Base-by-base conservation (phyloP, 2,797 vertebrate species). In the Geotrypetes seraphini region DNA sequence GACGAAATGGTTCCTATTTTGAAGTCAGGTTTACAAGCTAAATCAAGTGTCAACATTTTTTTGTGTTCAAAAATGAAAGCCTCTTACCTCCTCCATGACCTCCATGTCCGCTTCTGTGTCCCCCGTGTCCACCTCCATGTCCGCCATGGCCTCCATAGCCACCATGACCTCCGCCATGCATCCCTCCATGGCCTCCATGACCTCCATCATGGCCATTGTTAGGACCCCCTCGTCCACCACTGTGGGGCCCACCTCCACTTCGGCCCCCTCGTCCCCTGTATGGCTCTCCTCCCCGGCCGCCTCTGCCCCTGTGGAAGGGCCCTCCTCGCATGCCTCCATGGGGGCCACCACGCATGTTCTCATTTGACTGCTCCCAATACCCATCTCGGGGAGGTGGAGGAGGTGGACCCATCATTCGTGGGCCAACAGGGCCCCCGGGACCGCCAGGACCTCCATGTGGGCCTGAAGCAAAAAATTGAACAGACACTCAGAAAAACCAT, bases 321-420 rank as follows among this genome's bases (percentile, higher is more conserved):
- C 63, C 74, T 1, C 73, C 86, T 5, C 86, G 72, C 40, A 81
- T 73, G 6, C 47, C 50, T 25, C 44, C 49, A 10, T 64, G 56
- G 4, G 63, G 70, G 10, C 69, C 68, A 3, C 71, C 73, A 13
- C 74, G 43, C 61, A 79, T 72, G 12, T 89, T 73, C 58, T 87
- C 87, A 7, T 89, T 88, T 0, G 90, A 87, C 26, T 71, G 74
- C 20, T 86, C 89, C 80, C 89, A 95, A 58, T 89, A 90, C 50
- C 84, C 88, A 8, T 84, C 82, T 1, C 86, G 75, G 6, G 85
- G 84, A 0, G 89, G 89, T 6, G 85, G 84, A 0, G 89, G 89
- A 0, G 88, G 90, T 0, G 90, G 90, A 0, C 86, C 86, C 85
- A 91, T 88, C 84, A 91, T 88, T 12, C 86, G 77, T 1, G 91